Percentiles rank a stretch among this genome's conserved stretches.
These are phyloP conservation scores for Drosophila nebulosa DNA, from an alignment of 1,140 invertebrate species.

Conservation along the genomic window DNA sequence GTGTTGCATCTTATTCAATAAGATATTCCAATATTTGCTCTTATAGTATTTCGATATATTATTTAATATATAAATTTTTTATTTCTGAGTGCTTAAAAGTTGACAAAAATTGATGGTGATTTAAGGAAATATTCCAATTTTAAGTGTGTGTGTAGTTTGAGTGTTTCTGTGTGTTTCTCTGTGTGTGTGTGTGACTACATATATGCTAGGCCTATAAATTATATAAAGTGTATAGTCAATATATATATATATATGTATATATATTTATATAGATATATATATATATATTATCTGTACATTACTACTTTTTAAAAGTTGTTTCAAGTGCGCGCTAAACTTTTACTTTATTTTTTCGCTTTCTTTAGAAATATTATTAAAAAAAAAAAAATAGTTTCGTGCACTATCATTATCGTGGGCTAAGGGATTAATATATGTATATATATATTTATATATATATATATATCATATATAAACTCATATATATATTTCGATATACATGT, in stretches of 20 bases:
- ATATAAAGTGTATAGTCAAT: slow-evolving; percentile 17
- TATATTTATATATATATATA: neutral
- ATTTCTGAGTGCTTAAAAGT: slow-evolving; percentile 38
- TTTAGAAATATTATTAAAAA: slow-evolving; percentile 4
- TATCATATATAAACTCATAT: neutral
- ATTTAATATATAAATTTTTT: slow-evolving; percentile 28
- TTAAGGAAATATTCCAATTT: slow-evolving; percentile 60
- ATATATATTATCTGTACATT: slow-evolving; percentile 68
- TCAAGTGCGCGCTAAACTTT: slow-evolving; percentile 33
- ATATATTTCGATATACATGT: neutral
- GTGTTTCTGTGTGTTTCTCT: neutral
- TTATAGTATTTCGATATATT: slow-evolving; percentile 6
- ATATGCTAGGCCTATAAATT: slow-evolving; percentile 54
- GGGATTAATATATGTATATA: neutral
- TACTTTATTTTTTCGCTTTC: slow-evolving; percentile 24
- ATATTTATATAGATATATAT: slow-evolving; percentile 18
- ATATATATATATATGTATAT: slow-evolving; percentile 27
- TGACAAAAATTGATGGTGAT: slow-evolving; percentile 56
- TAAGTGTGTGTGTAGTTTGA: slow-evolving; percentile 32
- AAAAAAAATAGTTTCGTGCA: slow-evolving; percentile 34
- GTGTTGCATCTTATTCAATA: neutral
- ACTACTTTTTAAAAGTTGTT: slow-evolving; percentile 43
- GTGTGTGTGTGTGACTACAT: slow-evolving; percentile 39
- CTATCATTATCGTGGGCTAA: slow-evolving; percentile 19
- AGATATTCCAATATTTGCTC: neutral